Evolutionary conservation across 2,797 vertebrate species (phyloP), one percentile per base, ranked within the genome.

Genomic region (Tenualosa ilisha): DNA sequence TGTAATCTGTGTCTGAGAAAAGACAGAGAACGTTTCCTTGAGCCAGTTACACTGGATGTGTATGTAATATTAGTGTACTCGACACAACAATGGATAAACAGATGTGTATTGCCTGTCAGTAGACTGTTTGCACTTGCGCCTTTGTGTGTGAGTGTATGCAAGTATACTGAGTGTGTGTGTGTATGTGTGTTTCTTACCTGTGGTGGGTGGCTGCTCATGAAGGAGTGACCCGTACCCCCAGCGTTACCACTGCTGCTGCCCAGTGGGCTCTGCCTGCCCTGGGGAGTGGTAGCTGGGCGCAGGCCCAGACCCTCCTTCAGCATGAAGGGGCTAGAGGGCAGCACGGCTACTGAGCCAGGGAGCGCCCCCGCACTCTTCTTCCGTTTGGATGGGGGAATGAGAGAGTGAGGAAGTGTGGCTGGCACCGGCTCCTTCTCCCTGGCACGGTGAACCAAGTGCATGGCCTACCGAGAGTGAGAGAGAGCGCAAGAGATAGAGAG

Each of bases 391-490:
- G 96, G 97, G 0, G 98, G 98, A 86, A 99, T 94, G 90, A 99
- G 96, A 86, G 96, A 92, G 0, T 94, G 26, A 0, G 97, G 97
- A 87, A 99, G 92, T 8, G 92, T 88, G 0, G 96, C 89, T 37
- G 98, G 98, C 81, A 99, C 88, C 0, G 97, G 96, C 91, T 99
- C 98, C 83, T 97, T 98, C 92, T 99, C 98, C 83, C 98, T 96
- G 88, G 97, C 95, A 22, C 98, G 96, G 91, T 99, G 99, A 86
- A 99, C 98, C 89, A 99, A 95, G 92, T 99, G 97, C 98, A 99
- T 97, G 31, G 96, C 97, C 98, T 99, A 89, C 17, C 89, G 79
- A 54, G 24, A 56, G 17, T 88, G 17, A 89, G 59, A 84, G 83
- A 12, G 20, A 13, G 37, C 20, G 51, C 7, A 13, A 17, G 17